Base-by-base conservation (phyloP, 2,797 vertebrate genomes). In the Spea hammondii region DNA sequence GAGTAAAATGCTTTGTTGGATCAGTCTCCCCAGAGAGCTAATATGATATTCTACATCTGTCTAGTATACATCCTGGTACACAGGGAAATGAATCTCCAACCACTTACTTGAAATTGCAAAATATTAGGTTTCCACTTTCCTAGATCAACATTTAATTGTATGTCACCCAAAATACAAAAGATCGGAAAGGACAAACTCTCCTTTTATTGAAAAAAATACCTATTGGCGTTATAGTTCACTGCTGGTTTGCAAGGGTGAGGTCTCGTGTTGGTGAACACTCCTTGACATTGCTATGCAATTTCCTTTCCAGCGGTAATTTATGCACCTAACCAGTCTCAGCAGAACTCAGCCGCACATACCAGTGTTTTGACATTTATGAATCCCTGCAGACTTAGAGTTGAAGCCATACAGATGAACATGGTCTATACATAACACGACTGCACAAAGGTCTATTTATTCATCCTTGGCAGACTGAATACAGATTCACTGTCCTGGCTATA, bases 401-500 rank as follows among this genome's bases (percentile, higher is more conserved):
- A 91, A 83, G 88, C 89, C 89, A 89, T 88, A 86, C 91, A 84
- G 86, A 90, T 91, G 90, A 92, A 93, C 92, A 89, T 89, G 88
- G 88, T 91, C 90, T 92, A 91, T 89, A 91, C 90, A 92, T 90
- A 91, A 91, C 89, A 92, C 90, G 90, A 91, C 89, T 90, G 88
- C 87, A 94, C 91, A 94, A 91, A 90, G 92, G 89, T 88, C 89
- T 92, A 91, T 92, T 93, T 93, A 93, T 92, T 89, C 90, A 91
- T 90, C 85, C 88, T 89, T 92, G 91, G 91, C 93, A 84, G 87
- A 84, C 85, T 89, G 88, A 90, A 92, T 91, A 89, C 88, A 89
- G 90, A 92, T 89, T 85, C 88, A 91, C 89, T 92, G 88, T 87
- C 86, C 82, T 87, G 84, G 88, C 86, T 91, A 93, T 93, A 93